Percentiles rank a stretch among this genome's conserved stretches.
These are phyloP conservation scores for Cossypha niveicapilla DNA, from an alignment of 2,797 vertebrate species.

Conservation along the genomic window DNA sequence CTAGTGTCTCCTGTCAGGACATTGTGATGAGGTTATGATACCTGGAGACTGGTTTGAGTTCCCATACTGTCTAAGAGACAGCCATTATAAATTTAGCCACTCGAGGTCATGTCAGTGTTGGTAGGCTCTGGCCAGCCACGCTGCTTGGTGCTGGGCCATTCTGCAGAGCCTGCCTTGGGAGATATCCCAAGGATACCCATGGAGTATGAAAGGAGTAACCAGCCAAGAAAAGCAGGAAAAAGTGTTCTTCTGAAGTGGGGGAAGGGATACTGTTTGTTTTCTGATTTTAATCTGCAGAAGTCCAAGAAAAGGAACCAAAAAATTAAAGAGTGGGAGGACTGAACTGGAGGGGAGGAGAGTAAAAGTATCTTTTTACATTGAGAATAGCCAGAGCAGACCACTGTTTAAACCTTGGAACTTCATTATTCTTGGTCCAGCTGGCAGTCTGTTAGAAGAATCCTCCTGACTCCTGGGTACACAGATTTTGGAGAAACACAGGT, in stretches of 20 bases:
- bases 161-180: not conserved
- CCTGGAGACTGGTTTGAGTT: not conserved
- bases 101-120: not conserved
- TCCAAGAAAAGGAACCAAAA: conserved; percentile 8
- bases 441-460: not conserved
- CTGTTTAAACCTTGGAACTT: conserved; percentile 29
- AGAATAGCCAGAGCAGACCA: conserved; percentile 5
- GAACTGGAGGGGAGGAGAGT: not conserved
- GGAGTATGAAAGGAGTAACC: not conserved
- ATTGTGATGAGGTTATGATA: not conserved
- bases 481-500: conserved; percentile 20
- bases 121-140: not conserved
- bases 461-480: not conserved
- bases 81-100: not conserved
- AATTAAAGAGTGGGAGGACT: not conserved
- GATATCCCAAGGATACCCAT: not conserved
- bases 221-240: conserved; percentile 27
- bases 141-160: not conserved
- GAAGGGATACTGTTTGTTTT: conserved; percentile 24
- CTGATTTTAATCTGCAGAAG: not conserved
- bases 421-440: conserved; percentile 43
- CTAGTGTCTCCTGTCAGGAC: not conserved
- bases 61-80: not conserved
- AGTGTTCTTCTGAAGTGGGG: not conserved
- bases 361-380: conserved; percentile 32